Conservation (phyloP, 2,888 invertebrate genomes). For the Himalopsyche kuldschensis region DNA sequence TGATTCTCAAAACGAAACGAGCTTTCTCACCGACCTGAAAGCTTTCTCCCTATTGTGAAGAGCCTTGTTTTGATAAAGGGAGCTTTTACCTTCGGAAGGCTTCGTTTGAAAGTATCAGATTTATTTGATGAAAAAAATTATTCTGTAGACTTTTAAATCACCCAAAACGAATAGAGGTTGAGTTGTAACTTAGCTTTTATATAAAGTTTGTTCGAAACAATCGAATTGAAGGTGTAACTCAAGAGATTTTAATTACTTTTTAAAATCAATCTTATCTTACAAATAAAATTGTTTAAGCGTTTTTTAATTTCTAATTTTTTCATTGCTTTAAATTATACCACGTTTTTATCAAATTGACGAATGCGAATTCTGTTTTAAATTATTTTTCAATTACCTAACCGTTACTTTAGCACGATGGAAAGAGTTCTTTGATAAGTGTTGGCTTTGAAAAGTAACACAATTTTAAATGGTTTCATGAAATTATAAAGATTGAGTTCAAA, state of each 20-base stretch:
- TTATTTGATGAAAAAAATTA: conserved; percentile 14
- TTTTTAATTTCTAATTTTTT: neutral
- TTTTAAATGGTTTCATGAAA: too few species aligned
- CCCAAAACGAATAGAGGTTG: neutral
- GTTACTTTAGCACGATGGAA: neutral
- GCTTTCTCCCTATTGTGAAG: conserved; percentile 1
- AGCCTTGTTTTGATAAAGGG: neutral
- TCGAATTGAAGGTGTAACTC: neutral
- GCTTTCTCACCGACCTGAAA: conserved; percentile 3
- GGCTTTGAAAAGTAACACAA: too few species aligned
- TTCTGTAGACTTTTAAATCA: neutral
- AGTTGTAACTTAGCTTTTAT: neutral
- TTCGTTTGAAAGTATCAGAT: conserved; percentile 32
- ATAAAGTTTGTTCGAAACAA: neutral
- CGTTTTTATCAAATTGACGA: neutral
- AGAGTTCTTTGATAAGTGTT: too few species aligned
- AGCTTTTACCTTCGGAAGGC: conserved; percentile 11
- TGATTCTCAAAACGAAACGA: conserved; percentile 15
- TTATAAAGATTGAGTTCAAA: too few species aligned
- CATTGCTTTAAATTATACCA: neutral
- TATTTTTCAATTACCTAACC: neutral
- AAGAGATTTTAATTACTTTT: neutral
- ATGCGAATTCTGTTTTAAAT: neutral
- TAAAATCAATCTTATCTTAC: neutral
- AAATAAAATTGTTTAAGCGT: neutral